Evolutionary conservation across 2,888 invertebrate species (phyloP).

Genomic region (Oscheius onirici): DNA sequence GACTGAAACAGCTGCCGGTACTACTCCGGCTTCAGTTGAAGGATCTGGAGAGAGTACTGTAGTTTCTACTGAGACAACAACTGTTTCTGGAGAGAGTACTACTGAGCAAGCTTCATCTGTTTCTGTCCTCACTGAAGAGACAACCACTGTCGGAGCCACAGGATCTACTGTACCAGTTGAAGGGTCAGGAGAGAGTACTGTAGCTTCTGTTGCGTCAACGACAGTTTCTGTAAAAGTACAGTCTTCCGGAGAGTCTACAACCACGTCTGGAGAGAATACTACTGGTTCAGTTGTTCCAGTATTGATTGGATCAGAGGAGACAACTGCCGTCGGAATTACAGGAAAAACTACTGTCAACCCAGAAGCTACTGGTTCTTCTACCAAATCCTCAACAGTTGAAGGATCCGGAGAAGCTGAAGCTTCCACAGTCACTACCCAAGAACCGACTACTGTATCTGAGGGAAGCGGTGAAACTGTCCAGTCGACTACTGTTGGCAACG

Average conservation of each 20-base stretch:
- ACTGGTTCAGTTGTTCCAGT: neutral
- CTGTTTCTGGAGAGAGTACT: neutral
- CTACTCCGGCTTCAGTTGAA: neutral
- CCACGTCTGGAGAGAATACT: neutral
- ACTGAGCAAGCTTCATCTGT: neutral
- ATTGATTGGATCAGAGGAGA: neutral
- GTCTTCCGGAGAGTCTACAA: constrained; percentile 9
- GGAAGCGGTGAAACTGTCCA: neutral
- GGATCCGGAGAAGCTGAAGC: too few relatives aligned
- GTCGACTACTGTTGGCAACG: neutral
- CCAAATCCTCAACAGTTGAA: too few relatives aligned
- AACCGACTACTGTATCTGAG: too few relatives aligned
- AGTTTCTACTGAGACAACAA: neutral
- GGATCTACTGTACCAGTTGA: neutral
- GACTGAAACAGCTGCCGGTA: neutral
- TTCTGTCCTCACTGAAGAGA: neutral
- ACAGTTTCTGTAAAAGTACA: too few relatives aligned
- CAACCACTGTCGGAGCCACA: neutral
- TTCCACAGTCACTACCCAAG: neutral
- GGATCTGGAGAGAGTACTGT: neutral
- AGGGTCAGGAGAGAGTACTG: neutral
- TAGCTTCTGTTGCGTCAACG: neutral
- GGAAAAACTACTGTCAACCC: too few relatives aligned
- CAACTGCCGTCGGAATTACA: too few relatives aligned
- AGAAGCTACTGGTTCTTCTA: too few relatives aligned